These are phyloP conservation scores for Astreopora myriophthalma DNA, from an alignment of 64 coral and sea anemone species.

Conservation along the genomic window DNA sequence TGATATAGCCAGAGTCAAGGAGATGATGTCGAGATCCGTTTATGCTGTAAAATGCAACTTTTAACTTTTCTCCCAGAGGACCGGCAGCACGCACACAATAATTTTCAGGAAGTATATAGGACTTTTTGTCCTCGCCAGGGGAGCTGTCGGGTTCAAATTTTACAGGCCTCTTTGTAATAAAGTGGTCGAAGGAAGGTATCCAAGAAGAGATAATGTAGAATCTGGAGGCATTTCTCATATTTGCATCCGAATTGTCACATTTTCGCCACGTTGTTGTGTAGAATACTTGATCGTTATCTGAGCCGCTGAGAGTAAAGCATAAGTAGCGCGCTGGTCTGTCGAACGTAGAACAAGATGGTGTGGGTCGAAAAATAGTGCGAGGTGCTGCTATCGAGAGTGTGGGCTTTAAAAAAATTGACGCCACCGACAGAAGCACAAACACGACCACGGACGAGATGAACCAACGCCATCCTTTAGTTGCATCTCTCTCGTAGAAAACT, in stretches of 20 bases:
- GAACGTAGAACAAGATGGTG: conserved; percentile 58
- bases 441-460: not conserved
- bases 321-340: conserved; percentile 48
- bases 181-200: conserved; percentile 65
- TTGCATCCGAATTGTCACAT: conserved; percentile 39
- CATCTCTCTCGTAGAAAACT: conserved; percentile 7
- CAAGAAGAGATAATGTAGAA: conserved; percentile 64
- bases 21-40: conserved; percentile 33
- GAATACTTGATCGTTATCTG: conserved; percentile 11
- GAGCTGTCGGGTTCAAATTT: conserved; percentile 37
- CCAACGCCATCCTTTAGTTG: conserved; percentile 27
- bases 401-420: conserved; percentile 45
- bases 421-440: not conserved
- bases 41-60: conserved; percentile 71
- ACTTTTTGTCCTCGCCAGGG: conserved; percentile 8
- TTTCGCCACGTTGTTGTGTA: conserved; percentile 54
- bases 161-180: conserved; percentile 27
- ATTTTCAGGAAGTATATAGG: conserved; percentile 1
- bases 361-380: conserved; percentile 62
- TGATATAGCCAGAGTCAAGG: conserved; percentile 57
- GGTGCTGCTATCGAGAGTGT: conserved; percentile 6
- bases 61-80: not conserved
- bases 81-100: conserved; percentile 63
- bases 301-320: conserved; percentile 20
- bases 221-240: conserved; percentile 54